Conservation (phyloP, 1,140 invertebrate genomes). For the Musca domestica region DNA sequence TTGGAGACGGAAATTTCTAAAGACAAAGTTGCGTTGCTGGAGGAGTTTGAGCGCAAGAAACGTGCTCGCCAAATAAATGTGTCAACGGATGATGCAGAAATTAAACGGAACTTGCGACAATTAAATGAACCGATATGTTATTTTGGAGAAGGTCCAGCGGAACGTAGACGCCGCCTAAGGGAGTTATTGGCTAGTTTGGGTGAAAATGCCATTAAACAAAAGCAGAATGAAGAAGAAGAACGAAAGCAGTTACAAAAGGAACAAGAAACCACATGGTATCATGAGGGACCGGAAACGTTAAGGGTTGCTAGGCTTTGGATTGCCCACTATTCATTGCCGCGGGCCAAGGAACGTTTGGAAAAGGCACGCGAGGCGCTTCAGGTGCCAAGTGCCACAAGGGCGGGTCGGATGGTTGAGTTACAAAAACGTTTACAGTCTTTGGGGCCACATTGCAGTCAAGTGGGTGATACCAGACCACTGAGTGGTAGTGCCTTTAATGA, state of each 20-base stretch:
- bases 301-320: conserved; percentile 82
- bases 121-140: conserved; percentile 92
- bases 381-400: conserved; percentile 67
- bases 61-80: conserved; percentile 91
- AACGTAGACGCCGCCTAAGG: conserved; percentile 84
- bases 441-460: conserved; percentile 83
- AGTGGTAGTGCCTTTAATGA: conserved; percentile 85
- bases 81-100: conserved; percentile 91
- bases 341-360: conserved; percentile 72
- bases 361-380: conserved; percentile 64
- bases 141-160: conserved; percentile 96
- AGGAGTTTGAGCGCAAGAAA: conserved; percentile 90
- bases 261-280: conserved; percentile 90
- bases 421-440: conserved; percentile 76
- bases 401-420: conserved; percentile 68
- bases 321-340: conserved; percentile 76
- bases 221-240: conserved; percentile 78
- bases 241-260: conserved; percentile 73
- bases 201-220: conserved; percentile 82
- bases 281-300: conserved; percentile 88
- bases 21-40: conserved; percentile 84
- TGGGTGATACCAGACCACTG: conserved; percentile 89
- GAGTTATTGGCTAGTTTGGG: conserved; percentile 86
- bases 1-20: conserved; percentile 83
- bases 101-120: conserved; percentile 85